These are phyloP conservation scores for Acanthurus lineatus DNA, from an alignment of 2,797 vertebrate species.

Conservation along the genomic window DNA sequence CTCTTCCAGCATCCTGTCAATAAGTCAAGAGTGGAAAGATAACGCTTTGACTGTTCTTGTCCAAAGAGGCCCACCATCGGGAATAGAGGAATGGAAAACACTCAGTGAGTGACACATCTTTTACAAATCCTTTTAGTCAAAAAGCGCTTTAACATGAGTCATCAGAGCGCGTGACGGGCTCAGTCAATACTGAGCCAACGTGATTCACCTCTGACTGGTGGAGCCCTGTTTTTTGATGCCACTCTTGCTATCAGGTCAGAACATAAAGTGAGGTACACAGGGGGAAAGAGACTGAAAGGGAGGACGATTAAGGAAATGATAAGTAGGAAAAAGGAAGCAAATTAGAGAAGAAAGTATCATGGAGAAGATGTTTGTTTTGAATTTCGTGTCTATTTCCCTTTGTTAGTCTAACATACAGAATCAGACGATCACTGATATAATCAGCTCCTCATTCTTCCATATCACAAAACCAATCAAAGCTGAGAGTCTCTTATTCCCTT, in stretches of 20 bases:
- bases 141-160: constrained; percentile 69
- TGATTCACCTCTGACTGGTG: constrained; percentile 57
- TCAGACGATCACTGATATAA: constrained; percentile 24
- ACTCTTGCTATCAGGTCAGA: constrained; percentile 36
- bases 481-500: constrained; percentile 33
- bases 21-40: constrained; percentile 73
- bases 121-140: constrained; percentile 75
- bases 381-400: constrained; percentile 34
- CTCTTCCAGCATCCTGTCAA: constrained; percentile 71
- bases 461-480: constrained; percentile 51
- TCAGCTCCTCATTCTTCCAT: constrained; percentile 46
- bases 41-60: constrained; percentile 70
- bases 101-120: constrained; percentile 66
- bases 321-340: not conserved
- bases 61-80: constrained; percentile 49
- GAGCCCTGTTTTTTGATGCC: constrained; percentile 43
- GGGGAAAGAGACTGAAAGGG: not conserved
- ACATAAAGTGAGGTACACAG: constrained; percentile 13
- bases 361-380: not conserved
- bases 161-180: constrained; percentile 59
- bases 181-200: constrained; percentile 62
- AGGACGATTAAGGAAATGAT: not conserved
- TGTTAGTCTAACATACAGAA: constrained; percentile 40
- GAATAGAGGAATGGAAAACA: constrained; percentile 41
- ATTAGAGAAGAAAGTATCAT: constrained; percentile 3